phyloP scores from a whole-genome alignment of 2,797 vertebrate species.

The Hydrophis major region DNA sequence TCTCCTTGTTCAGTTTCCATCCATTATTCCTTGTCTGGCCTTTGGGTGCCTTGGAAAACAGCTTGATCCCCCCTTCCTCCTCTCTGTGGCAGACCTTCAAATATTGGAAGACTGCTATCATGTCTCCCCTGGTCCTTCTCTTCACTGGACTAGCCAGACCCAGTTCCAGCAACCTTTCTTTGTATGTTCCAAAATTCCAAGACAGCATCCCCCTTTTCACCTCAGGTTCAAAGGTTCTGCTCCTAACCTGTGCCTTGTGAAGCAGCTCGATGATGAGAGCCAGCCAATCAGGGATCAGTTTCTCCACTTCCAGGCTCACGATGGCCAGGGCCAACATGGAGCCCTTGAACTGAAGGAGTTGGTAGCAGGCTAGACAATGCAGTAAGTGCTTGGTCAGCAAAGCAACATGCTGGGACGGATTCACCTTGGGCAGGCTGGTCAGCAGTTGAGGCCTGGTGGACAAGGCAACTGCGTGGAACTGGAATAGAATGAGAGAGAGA shows the following conservation, averaged over 20 bases:
- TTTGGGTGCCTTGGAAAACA: too few species aligned
- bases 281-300: conserved; percentile 92
- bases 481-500: background rate
- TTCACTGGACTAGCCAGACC: too few species aligned
- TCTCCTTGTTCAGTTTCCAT: too few species aligned
- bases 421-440: conserved; percentile 74
- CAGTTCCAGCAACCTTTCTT: too few species aligned
- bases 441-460: conserved; percentile 81
- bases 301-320: conserved; percentile 95
- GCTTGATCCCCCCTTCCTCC: too few species aligned
- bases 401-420: conserved; percentile 84
- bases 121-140: too few species aligned
- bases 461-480: conserved; percentile 91
- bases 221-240: accelerated
- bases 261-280: conserved; percentile 91
- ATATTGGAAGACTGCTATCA: too few species aligned
- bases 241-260: conserved; percentile 80
- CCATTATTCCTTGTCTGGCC: too few species aligned
- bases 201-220: accelerated
- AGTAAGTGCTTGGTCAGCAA: conserved; percentile 85
- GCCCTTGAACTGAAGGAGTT: conserved; percentile 86
- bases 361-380: conserved; percentile 86
- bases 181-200: too few species aligned
- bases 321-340: conserved; percentile 92
- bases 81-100: too few species aligned